A percentile compares a stretch with the other conserved stretches of the same genome.
These are phyloP conservation scores for Beroe forskalii DNA, from an alignment of 37 sponge, comb jelly and placozoan species.

Conservation along the genomic window DNA sequence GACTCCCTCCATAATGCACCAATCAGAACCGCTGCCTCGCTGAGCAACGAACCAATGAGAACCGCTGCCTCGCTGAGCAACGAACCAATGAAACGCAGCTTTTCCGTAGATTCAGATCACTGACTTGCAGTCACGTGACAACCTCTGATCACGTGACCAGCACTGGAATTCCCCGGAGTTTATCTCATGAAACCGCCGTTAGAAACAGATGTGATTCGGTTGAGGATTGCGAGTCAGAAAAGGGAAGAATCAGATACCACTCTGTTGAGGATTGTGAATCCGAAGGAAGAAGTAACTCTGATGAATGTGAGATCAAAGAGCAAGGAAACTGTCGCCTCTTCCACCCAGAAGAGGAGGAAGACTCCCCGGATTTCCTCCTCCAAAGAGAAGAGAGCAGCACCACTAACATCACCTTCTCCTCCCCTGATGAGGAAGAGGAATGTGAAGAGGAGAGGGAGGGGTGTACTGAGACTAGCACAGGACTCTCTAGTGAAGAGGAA, in stretches of 20 bases:
- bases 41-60: neutral
- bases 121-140: neutral
- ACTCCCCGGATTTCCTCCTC: neutral
- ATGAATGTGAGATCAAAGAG: neutral
- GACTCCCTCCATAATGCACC: neutral
- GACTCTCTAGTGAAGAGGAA: neutral
- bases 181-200: too few species aligned
- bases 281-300: neutral
- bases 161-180: too few species aligned
- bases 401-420: neutral
- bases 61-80: neutral
- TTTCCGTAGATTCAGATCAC: neutral
- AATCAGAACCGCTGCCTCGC: neutral
- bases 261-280: too few species aligned
- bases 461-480: neutral
- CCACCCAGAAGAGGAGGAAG: neutral
- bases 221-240: too few species aligned
- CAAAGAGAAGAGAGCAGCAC: neutral
- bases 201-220: too few species aligned
- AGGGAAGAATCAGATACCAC: too few species aligned
- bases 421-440: neutral
- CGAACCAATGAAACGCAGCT: neutral
- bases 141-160: too few species aligned
- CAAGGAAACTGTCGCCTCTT: neutral
- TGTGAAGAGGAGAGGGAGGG: neutral